Evolutionary conservation across 2,888 invertebrate species (phyloP).

Genomic region (Physocephala rufipes): DNA sequence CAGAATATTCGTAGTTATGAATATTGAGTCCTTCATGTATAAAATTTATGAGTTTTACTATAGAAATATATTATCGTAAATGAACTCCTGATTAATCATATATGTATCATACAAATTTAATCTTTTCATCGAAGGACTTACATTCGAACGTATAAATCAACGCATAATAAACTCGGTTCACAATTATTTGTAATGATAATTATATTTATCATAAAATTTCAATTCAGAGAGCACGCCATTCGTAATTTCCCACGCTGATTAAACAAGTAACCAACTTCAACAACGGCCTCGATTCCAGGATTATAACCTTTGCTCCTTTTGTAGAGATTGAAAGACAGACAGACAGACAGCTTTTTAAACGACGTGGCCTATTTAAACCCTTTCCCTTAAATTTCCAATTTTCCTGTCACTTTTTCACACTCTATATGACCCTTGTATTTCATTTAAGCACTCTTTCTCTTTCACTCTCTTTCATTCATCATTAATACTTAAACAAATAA

Average conservation of each 20-base stretch:
- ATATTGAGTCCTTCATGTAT: too few species aligned
- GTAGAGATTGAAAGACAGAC: background rate
- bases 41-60: too few species aligned
- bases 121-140: too few species aligned
- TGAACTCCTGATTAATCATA: too few species aligned
- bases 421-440: constrained; percentile 3
- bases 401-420: background rate
- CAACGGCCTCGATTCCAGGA: background rate
- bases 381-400: background rate
- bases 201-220: too few species aligned
- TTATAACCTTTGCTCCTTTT: background rate
- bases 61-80: too few species aligned
- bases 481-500: constrained; percentile 14
- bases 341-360: background rate
- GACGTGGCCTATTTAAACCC: background rate
- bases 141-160: too few species aligned
- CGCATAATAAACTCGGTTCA: too few species aligned
- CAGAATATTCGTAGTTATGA: too few species aligned
- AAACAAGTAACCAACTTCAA: background rate
- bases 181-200: too few species aligned
- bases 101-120: too few species aligned
- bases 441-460: background rate
- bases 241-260: constrained; percentile 7
- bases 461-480: background rate
- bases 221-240: background rate